Evolutionary conservation across 2,797 vertebrate genomes (phyloP).

Genomic region (Sebastolobus altivelis): DNA sequence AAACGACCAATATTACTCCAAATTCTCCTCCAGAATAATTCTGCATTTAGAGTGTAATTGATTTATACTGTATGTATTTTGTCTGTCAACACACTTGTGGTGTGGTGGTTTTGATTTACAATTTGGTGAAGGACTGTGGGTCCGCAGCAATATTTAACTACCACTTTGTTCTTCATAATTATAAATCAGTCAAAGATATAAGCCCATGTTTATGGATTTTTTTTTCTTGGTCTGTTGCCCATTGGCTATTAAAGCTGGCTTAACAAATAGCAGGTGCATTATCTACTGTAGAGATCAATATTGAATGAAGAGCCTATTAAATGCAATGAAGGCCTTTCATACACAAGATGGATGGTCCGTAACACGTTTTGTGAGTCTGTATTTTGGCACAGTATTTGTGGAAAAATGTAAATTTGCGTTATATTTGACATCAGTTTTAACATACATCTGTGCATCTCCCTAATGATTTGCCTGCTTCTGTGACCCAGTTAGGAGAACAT

Average conservation of each 20-base stretch:
- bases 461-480: constrained; percentile 54
- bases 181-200: constrained; percentile 19
- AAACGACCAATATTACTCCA: not conserved
- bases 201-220: constrained; percentile 26
- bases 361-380: not conserved
- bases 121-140: not conserved
- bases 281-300: constrained; percentile 14
- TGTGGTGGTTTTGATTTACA: constrained; percentile 13
- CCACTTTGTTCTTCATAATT: constrained; percentile 1
- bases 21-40: not conserved
- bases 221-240: constrained; percentile 43
- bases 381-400: not conserved
- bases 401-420: constrained; percentile 36
- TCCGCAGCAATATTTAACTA: not conserved
- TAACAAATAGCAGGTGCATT: constrained; percentile 25
- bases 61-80: not conserved
- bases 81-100: not conserved
- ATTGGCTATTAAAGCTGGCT: constrained; percentile 15
- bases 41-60: not conserved
- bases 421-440: constrained; percentile 50
- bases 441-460: constrained; percentile 60
- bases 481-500: constrained; percentile 77
- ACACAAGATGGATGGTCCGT: not conserved
- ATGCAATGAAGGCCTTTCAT: not conserved
- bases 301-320: constrained; percentile 35